A percentile compares a stretch with the other conserved stretches of the same genome.
These are phyloP conservation scores for Smutsia temminckii DNA, from an alignment of 2,797 vertebrate genomes.

Conservation along the genomic window DNA sequence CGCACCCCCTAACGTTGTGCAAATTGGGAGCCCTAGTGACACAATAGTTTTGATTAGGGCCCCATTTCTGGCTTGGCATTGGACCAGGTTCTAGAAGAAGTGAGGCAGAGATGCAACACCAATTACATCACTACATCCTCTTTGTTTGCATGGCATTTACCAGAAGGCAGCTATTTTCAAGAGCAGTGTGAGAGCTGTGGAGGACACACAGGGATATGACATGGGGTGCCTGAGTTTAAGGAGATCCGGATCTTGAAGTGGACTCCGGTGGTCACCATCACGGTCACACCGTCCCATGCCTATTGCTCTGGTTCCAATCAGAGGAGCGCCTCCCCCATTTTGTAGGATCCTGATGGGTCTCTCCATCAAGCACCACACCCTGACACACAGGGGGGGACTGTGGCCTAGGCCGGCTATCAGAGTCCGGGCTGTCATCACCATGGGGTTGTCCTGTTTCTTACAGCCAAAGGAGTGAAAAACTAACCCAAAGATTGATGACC, in stretches of 20 bases:
- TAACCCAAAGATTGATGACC: not conserved
- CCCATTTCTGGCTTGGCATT: not conserved
- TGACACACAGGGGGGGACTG: not conserved
- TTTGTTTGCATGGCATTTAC: not conserved
- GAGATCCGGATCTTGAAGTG: not conserved
- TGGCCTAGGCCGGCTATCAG: not conserved
- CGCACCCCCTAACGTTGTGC: not conserved
- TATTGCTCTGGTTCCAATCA: not conserved
- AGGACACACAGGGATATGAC: not conserved
- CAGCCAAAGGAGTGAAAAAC: not conserved
- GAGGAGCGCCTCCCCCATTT: not conserved
- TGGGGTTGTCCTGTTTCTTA: not conserved
- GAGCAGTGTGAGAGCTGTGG: not conserved
- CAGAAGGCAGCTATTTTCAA: not conserved
- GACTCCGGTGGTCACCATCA: not conserved
- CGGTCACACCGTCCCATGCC: not conserved
- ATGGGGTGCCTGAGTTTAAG: not conserved
- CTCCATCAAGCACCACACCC: rapidly evolving
- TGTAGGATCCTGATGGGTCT: not conserved
- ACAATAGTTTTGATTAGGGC: not conserved
- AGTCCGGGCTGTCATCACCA: not conserved
- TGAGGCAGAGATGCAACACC: not conserved
- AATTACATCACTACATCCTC: not conserved
- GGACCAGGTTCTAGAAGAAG: not conserved
- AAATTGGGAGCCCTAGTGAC: not conserved